Conservation (phyloP, 1,140 invertebrate species). For the Ostrea edulis region DNA sequence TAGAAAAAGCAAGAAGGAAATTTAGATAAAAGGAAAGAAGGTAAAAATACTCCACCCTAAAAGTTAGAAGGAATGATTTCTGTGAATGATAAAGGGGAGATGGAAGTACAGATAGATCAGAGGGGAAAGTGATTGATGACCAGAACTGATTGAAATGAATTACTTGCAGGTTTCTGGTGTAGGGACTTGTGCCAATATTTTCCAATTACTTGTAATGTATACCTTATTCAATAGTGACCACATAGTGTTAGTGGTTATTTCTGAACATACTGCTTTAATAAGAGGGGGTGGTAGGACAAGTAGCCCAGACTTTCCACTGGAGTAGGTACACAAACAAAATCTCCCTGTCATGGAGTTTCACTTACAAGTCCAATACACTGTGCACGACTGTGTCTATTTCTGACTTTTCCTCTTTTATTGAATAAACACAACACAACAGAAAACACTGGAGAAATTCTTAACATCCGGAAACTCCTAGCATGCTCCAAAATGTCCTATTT, state of each 20-base stretch:
- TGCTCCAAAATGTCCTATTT: slow-evolving; percentile 12
- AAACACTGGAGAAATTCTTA: slow-evolving; percentile 1
- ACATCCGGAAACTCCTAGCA: slow-evolving; percentile 33
- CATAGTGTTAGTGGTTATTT: slow-evolving; percentile 29
- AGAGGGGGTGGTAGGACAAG: slow-evolving; percentile 10
- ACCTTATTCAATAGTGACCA: slow-evolving; percentile 35
- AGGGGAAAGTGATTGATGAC: background rate
- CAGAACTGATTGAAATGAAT: background rate
- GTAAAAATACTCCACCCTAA: background rate
- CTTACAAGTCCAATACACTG: background rate
- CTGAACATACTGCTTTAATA: slow-evolving; percentile 26
- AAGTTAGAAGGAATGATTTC: background rate
- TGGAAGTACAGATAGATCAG: background rate
- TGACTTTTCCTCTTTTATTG: slow-evolving; percentile 30
- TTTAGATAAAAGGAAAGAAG: background rate
- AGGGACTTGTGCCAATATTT: slow-evolving; percentile 14
- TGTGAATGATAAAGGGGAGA: background rate
- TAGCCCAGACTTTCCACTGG: background rate
- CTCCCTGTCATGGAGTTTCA: background rate
- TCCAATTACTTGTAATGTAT: slow-evolving; percentile 38
- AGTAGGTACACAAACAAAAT: slow-evolving; percentile 14
- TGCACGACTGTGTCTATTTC: slow-evolving; percentile 18
- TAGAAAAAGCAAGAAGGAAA: no score
- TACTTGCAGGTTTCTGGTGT: slow-evolving; percentile 34
- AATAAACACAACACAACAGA: slow-evolving; percentile 17